phyloP scores from a whole-genome alignment of 2,888 invertebrate genomes.

The Harpagoxenus sublaevis region DNA sequence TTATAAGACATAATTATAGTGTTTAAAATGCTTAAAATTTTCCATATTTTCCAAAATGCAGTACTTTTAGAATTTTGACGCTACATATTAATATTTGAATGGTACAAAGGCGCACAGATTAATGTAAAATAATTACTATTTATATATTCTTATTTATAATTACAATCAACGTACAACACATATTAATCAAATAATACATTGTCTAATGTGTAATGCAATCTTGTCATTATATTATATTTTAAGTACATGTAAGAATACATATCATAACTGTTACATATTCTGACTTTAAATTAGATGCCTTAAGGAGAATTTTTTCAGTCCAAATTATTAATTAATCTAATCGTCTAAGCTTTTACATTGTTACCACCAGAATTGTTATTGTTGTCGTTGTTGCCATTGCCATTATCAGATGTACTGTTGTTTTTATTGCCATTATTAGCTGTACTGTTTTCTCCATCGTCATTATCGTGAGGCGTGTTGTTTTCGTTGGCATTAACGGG shows the following conservation, averaged over 20 bases:
- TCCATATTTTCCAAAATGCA: background rate
- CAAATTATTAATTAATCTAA: background rate
- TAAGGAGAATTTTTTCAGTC: conserved; percentile 21
- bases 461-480: too few species aligned
- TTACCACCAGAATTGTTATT: background rate
- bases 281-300: background rate
- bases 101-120: background rate
- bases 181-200: conserved; percentile 1
- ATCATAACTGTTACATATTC: background rate
- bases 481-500: background rate
- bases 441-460: background rate
- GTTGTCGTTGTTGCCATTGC: conserved; percentile 4
- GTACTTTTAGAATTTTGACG: background rate
- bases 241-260: background rate
- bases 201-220: background rate
- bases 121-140: conserved; percentile 13
- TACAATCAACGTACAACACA: background rate
- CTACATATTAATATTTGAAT: background rate
- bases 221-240: conserved; percentile 23
- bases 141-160: conserved; percentile 14
- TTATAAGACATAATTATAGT: background rate
- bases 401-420: background rate
- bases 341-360: background rate
- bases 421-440: background rate
- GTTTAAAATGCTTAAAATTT: background rate